phyloP scores from a whole-genome alignment of 2,113 vertebrate species.

The Agapornis roseicollis region DNA sequence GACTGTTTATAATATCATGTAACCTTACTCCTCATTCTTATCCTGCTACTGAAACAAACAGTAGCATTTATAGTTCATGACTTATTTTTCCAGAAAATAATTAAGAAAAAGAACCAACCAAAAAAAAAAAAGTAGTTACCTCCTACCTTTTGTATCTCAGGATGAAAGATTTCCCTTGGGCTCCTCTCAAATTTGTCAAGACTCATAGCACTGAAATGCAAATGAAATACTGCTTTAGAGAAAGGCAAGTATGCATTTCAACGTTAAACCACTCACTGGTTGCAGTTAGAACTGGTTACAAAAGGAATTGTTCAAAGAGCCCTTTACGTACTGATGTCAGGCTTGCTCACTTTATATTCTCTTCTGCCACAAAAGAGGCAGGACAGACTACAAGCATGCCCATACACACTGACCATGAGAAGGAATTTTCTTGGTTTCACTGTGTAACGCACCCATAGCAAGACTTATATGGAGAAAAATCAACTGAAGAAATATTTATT shows the following conservation, averaged over 20 bases:
- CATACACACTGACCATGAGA: neutral
- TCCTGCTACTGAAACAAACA: neutral
- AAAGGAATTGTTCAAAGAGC: neutral
- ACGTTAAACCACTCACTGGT: neutral
- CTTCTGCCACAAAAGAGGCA: neutral
- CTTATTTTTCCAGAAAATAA: neutral
- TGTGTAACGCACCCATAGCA: neutral
- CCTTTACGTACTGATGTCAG: neutral
- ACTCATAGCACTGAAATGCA: conserved; percentile 91
- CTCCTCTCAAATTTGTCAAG: conserved; percentile 97
- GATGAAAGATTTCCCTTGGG: conserved; percentile 94
- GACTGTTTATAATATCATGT: neutral
- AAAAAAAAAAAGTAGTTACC: neutral
- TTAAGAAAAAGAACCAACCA: neutral
- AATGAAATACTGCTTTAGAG: neutral
- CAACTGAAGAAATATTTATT: neutral
- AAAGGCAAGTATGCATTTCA: neutral
- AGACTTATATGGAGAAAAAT: neutral
- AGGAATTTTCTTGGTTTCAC: neutral
- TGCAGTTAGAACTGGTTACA: neutral
- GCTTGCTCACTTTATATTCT: neutral
- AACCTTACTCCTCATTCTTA: neutral
- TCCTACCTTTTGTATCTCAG: conserved; percentile 96
- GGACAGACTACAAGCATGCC: neutral
- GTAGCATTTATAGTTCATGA: neutral